These are phyloP conservation scores for Ceuthmochares aereus DNA, from an alignment of 2,113 vertebrate species.

Conservation along the genomic window DNA sequence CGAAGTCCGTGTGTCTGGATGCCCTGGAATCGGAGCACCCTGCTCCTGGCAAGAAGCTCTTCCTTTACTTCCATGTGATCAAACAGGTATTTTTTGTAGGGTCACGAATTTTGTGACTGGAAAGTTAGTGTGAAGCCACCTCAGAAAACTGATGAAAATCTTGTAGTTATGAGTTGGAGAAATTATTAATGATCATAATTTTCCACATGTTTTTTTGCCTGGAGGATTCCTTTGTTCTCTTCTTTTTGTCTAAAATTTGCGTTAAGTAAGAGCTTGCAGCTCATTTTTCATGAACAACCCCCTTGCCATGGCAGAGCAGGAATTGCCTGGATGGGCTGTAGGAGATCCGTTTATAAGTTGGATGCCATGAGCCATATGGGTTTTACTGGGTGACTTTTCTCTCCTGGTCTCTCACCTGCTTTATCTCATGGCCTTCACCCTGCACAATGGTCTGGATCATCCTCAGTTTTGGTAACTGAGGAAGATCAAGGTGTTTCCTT, in stretches of 20 bases:
- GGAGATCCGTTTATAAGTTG: neutral
- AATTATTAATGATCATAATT: neutral
- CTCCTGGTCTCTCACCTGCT: neutral
- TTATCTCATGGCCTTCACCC: fast-evolving
- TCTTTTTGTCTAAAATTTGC: conserved; percentile 39
- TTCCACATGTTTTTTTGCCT: conserved; percentile 42
- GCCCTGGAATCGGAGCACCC: fast-evolving
- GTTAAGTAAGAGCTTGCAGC: conserved; percentile 22
- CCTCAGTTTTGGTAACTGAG: neutral
- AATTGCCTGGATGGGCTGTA: neutral
- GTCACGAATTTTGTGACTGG: neutral
- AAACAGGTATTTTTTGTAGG: neutral
- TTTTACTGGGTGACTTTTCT: neutral
- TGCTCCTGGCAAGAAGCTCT: neutral
- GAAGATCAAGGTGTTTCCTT: neutral
- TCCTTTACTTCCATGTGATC: neutral
- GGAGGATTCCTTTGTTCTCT: conserved; percentile 47
- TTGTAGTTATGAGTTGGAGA: neutral
- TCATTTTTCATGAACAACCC: neutral
- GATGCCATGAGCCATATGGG: neutral
- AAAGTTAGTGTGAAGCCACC: neutral
- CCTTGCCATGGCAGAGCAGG: neutral
- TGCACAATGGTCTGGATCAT: fast-evolving
- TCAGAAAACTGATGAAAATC: conserved; percentile 12
- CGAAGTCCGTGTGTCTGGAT: fast-evolving